These are phyloP conservation scores for Lasioglossum pauxillum DNA, from an alignment of 2,888 invertebrate species.

Conservation along the genomic window DNA sequence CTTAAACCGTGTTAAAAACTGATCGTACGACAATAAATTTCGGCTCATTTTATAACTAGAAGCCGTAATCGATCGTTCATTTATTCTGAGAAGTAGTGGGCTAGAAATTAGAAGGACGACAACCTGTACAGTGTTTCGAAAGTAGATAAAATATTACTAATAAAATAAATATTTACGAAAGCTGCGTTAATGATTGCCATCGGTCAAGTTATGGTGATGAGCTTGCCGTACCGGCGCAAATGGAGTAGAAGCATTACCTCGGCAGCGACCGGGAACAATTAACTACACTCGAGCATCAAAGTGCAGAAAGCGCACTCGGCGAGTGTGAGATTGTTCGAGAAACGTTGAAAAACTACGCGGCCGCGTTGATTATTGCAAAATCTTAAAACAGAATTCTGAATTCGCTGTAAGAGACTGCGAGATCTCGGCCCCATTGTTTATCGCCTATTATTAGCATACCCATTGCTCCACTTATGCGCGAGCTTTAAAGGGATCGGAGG, in stretches of 20 bases:
- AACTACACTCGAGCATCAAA: neutral
- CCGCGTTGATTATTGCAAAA: conserved; percentile 17
- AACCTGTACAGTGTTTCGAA: neutral
- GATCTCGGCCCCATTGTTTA: conserved; percentile 35
- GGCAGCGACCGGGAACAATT: neutral
- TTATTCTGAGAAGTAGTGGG: no score
- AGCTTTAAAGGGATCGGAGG: conserved; percentile 16
- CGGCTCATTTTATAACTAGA: no score
- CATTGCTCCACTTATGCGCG: conserved; percentile 30
- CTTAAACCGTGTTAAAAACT: no score
- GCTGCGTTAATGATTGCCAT: neutral
- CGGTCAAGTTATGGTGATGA: neutral
- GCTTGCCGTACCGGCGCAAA: neutral
- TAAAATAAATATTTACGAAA: neutral
- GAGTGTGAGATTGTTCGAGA: neutral
- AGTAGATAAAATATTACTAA: neutral
- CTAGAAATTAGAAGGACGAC: no score
- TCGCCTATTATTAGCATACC: conserved; percentile 50
- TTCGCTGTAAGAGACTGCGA: conserved; percentile 21
- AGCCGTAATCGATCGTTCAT: no score
- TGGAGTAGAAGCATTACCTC: neutral
- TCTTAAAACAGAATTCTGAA: conserved; percentile 8
- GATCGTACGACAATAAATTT: no score
- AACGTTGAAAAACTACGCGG: neutral
- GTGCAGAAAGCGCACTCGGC: conserved; percentile 18